Evolutionary conservation across 1,140 invertebrate genomes (phyloP).

Genomic region (Eumeta japonica): DNA sequence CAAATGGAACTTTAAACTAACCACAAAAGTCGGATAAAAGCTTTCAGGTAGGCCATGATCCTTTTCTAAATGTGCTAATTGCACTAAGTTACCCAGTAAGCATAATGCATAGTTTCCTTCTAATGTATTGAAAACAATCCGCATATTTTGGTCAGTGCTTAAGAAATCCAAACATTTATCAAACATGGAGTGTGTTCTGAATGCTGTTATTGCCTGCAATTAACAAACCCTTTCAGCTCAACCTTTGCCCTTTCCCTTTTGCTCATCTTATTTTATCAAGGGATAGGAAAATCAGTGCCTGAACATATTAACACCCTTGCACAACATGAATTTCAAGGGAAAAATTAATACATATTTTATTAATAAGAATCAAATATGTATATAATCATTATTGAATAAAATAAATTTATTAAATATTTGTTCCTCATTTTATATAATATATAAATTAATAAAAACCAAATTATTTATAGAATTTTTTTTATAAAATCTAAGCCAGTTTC

Average conservation of each 20-base stretch:
- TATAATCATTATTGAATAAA: neutral
- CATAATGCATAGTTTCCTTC: constrained; percentile 87
- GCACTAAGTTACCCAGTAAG: constrained; percentile 74
- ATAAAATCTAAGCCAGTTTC: too few relatives aligned
- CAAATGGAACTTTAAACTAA: too few relatives aligned
- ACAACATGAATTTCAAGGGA: too few relatives aligned
- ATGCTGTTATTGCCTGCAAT: constrained; percentile 65
- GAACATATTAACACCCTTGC: too few relatives aligned
- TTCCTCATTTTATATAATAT: constrained; percentile 1
- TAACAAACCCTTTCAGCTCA: constrained; percentile 5
- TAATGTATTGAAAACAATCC: constrained; percentile 83
- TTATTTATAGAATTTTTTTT: too few relatives aligned
- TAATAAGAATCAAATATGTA: neutral
- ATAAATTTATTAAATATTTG: constrained; percentile 2
- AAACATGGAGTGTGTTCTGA: constrained; percentile 70
- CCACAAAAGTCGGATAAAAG: constrained; percentile 71
- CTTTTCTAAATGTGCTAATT: constrained; percentile 73
- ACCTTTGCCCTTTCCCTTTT: neutral
- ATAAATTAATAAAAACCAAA: constrained; percentile 2
- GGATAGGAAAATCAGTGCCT: too few relatives aligned
- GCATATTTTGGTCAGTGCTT: constrained; percentile 77
- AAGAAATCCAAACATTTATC: constrained; percentile 72
- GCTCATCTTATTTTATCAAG: too few relatives aligned
- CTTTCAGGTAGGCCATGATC: constrained; percentile 62
- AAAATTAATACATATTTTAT: too few relatives aligned